Conservation (phyloP, 2,113 vertebrate species). For the Nerophis ophidion region DNA sequence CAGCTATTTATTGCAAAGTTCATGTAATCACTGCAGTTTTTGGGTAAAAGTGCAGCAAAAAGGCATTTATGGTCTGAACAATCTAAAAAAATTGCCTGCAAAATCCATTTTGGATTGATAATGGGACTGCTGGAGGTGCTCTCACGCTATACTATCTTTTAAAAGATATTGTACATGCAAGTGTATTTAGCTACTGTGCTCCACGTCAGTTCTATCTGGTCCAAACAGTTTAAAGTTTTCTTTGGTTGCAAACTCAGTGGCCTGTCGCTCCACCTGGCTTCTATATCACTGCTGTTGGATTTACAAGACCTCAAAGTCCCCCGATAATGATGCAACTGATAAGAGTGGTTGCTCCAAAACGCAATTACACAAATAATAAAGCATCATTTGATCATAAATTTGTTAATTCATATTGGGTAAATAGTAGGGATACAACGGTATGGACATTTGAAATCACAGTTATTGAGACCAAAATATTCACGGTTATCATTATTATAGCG, state of each 20-base stretch:
- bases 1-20: no score
- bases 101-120: no score
- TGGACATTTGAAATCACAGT: no score
- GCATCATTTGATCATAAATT: constrained; percentile 29
- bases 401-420: constrained; percentile 1
- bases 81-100: no score
- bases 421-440: neutral
- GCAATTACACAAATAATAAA: constrained; percentile 50
- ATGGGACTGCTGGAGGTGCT: no score
- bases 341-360: constrained; percentile 42
- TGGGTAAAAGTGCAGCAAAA: no score
- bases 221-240: constrained; percentile 34
- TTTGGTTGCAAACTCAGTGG: constrained; percentile 8
- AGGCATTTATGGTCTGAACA: no score
- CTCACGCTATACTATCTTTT: no score
- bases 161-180: constrained; percentile 2
- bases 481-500: no score
- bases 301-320: constrained; percentile 62
- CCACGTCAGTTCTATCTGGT: constrained; percentile 2
- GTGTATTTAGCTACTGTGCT: neutral
- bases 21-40: no score
- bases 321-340: constrained; percentile 55
- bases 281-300: constrained; percentile 36
- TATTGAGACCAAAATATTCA: no score
- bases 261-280: constrained; percentile 8